Evolutionary conservation across 2,113 vertebrate genomes (phyloP), one percentile per base, ranked within the genome.

Genomic region (Dendrocopos noguchii): DNA sequence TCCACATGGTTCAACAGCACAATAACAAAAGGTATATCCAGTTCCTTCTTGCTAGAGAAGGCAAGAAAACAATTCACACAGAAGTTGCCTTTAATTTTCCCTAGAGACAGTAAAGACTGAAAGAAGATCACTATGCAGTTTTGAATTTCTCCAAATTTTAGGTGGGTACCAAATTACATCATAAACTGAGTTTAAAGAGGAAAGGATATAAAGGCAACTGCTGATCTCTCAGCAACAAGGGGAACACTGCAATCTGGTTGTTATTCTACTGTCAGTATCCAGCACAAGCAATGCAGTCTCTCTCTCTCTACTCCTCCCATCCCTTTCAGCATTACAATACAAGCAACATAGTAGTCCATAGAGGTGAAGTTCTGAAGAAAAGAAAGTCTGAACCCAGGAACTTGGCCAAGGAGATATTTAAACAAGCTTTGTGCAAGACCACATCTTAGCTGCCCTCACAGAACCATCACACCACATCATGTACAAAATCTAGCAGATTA

Each of bases 121-220:
- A 66, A 86, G 27, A 76, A 84, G 12, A 14, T 16, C 14, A 67
- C 7, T 64, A 60, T 25, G 24, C 24, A 63, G 29, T 33, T 70
- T 84, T 31, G 21, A 88, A 39, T 20, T 75, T 92, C 57, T 75
- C 14, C 68, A 75, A 94, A 81, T 46, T 73, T 79, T 70, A 79
- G 31, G 34, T 4, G 6, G 4, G 9, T 80, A 72, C 15, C 19
- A 65, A 87, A 68, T 36, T 57, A 76, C 6, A 68, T 7, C 52
- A 83, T 46, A 57, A 90, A 90, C 15, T 13, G 46, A 59, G 5
- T 52, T 81, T 71, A 56, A 87, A 66, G 12, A 28, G 31, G 36
- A 72, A 66, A 84, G 34, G 25, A 59, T 33, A 57, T n/a, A 44
- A 60, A 90, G 44, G 17, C 17, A 88, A 67, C 25, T 67, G 15